Base-by-base conservation (phyloP, 2,113 vertebrate genomes). In the Alaudala cheleensis region DNA sequence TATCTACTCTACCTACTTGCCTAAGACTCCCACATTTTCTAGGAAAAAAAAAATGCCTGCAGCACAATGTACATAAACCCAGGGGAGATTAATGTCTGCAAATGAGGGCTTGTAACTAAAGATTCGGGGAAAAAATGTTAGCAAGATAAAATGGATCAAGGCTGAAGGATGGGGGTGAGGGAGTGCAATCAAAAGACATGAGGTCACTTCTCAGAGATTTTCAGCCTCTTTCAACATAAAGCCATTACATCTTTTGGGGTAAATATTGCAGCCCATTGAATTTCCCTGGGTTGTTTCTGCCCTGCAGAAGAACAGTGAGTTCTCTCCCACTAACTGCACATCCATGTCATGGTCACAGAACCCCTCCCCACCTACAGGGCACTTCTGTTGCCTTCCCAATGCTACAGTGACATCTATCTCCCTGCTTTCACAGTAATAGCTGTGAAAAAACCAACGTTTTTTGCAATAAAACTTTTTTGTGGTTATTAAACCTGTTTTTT, bases 11-110 rank as follows among this genome's bases (percentile, higher is more conserved):
- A 84, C 86, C 88, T 90, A 71, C 88, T 81, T 86, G 72, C n/a
- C n/a, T 83, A 60, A 78, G 72, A 93, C 89, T 94, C 92, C 88
- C 37, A 83, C 88, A 67, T 83, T 88, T 94, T 88, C 90, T 72
- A 33, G 37, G 49, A 4, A 77, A 94, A 91, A 89, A 24, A 54
- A 73, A 42, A 42, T 11, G 86, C 56, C 64, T 72, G 25, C 80
- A 92, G 70, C n/a, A 70, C 25, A 42, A 34, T 3, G 11, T 22
- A 54, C 31, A 51, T 26, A 47, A 95, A 71, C 69, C 44, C 77
- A 78, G 31, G 53, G 56, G 69, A 88, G 86, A 49, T 20, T 11
- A 88, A 78, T 24, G 45, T 64, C 88, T 92, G 69, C 80, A 95
- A 88, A 91, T 29, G 72, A 92, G 76, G 54, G 69, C 25, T 40